These are phyloP conservation scores for Cyclargus thomasi DNA, from an alignment of 1,140 invertebrate species.

Conservation along the genomic window DNA sequence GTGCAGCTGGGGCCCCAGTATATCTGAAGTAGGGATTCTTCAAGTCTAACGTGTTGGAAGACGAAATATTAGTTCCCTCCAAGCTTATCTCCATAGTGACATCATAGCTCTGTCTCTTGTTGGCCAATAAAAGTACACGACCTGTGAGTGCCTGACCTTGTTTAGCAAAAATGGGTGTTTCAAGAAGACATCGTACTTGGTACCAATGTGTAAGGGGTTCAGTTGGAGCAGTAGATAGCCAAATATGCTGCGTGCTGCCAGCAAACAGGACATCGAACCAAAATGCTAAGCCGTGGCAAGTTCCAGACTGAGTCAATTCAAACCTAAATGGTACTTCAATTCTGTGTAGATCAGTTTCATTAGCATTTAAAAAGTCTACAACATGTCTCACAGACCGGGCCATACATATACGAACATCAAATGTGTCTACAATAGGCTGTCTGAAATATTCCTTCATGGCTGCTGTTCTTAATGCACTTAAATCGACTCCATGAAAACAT, in stretches of 20 bases:
- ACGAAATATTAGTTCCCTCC: conserved; percentile 89
- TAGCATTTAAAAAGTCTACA: conserved; percentile 95
- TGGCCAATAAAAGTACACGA: conserved; percentile 91
- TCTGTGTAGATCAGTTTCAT: conserved; percentile 95
- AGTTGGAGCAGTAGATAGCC: conserved; percentile 98
- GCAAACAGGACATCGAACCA: conserved; percentile 99
- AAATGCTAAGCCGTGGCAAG: conserved; percentile 97
- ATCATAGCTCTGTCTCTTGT: conserved; percentile 99
- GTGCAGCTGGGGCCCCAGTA: conserved; percentile 89
- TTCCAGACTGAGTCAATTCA: conserved; percentile 93
- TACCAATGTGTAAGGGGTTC: conserved; percentile 99
- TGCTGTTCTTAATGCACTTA: conserved; percentile 88
- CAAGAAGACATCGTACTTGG: conserved; percentile 96
- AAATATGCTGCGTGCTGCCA: conserved; percentile 92
- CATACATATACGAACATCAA: conserved; percentile 98
- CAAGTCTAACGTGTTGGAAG: conserved; percentile 94
- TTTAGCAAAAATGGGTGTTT: conserved; percentile 95
- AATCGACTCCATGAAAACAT: conserved; percentile 98
- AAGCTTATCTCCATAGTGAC: conserved; percentile 96
- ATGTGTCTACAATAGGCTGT: conserved; percentile 99
- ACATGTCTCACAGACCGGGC: conserved; percentile 95
- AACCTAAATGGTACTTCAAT: conserved; percentile 98
- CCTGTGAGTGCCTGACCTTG: conserved; percentile 94
- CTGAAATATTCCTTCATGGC: conserved; percentile 98
- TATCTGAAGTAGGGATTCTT: conserved; percentile 99